These are phyloP conservation scores for Onthophagus sagittarius DNA, from an alignment of 2,888 invertebrate species.

Conservation along the genomic window DNA sequence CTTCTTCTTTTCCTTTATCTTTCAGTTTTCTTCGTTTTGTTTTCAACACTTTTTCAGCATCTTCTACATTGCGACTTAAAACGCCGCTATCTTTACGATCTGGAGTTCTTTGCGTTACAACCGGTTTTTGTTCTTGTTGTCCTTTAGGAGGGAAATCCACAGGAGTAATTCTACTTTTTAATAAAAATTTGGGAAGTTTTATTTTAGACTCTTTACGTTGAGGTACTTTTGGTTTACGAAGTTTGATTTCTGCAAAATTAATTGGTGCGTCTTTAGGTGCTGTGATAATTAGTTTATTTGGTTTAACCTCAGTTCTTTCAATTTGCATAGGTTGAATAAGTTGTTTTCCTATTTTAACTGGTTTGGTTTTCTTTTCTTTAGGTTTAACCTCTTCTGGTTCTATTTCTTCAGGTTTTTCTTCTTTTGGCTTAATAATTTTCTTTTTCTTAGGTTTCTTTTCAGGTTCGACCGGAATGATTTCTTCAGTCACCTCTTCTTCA, in stretches of 20 bases:
- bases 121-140: slow-evolving; percentile 40
- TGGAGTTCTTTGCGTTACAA: slow-evolving; percentile 43
- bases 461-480: background rate
- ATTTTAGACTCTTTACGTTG: slow-evolving; percentile 37
- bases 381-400: slow-evolving; percentile 22
- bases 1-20: slow-evolving; percentile 42
- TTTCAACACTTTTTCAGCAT: slow-evolving; percentile 45
- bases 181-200: slow-evolving; percentile 60
- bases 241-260: slow-evolving; percentile 62
- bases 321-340: slow-evolving; percentile 52
- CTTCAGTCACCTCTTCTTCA: slow-evolving; percentile 22
- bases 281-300: slow-evolving; percentile 59
- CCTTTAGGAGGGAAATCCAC: slow-evolving; percentile 47
- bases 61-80: slow-evolving; percentile 50
- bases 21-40: slow-evolving; percentile 43
- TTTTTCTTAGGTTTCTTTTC: slow-evolving; percentile 2
- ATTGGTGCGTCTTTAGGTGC: slow-evolving; percentile 50
- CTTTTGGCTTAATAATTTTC: slow-evolving; percentile 11
- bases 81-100: slow-evolving; percentile 46
- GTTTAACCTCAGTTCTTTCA: slow-evolving; percentile 57
- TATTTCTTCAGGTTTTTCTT: slow-evolving; percentile 28
- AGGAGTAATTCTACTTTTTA: slow-evolving; percentile 66
- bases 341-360: slow-evolving; percentile 26
- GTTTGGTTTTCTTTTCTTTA: slow-evolving; percentile 21
- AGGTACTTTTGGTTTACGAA: slow-evolving; percentile 49